phyloP scores from a whole-genome alignment of 1,140 invertebrate species.

The Dendroctonus ponderosae region DNA sequence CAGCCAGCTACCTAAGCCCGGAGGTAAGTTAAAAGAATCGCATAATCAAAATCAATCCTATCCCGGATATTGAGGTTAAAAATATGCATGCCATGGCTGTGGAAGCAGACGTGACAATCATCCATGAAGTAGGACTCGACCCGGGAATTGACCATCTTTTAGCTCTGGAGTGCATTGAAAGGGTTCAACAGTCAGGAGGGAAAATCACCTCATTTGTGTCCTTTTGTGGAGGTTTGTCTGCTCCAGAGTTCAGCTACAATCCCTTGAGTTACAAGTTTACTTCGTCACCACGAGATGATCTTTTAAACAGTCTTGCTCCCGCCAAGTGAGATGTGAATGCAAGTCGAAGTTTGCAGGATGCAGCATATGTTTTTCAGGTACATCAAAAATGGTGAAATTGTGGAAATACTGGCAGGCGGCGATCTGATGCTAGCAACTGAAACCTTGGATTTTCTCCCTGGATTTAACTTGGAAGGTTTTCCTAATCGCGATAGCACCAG shows the following conservation, averaged over 20 bases:
- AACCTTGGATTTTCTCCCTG: slow-evolving; percentile 87
- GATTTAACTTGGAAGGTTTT: slow-evolving; percentile 95
- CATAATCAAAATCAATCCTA: neutral
- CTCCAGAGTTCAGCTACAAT: slow-evolving; percentile 93
- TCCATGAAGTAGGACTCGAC: slow-evolving; percentile 95
- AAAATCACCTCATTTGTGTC: slow-evolving; percentile 93
- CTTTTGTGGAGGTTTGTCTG: slow-evolving; percentile 94
- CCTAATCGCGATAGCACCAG: slow-evolving; percentile 93
- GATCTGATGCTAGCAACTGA: slow-evolving; percentile 78
- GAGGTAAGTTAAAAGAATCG: slow-evolving; percentile 47
- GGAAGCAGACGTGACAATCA: slow-evolving; percentile 82
- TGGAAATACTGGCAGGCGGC: slow-evolving; percentile 88
- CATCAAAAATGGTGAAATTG: slow-evolving; percentile 78
- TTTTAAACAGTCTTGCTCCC: slow-evolving; percentile 83
- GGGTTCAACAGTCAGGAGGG: slow-evolving; percentile 72
- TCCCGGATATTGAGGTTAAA: slow-evolving; percentile 56
- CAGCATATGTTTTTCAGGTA: slow-evolving; percentile 46
- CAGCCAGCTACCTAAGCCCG: slow-evolving; percentile 90
- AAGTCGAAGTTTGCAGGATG: neutral
- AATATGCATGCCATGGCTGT: slow-evolving; percentile 76
- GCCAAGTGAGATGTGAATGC: slow-evolving; percentile 64
- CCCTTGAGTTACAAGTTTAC: slow-evolving; percentile 97
- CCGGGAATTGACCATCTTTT: slow-evolving; percentile 94
- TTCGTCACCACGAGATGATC: slow-evolving; percentile 89
- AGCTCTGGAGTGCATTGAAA: slow-evolving; percentile 94